Evolutionary conservation across 2,797 vertebrate species (phyloP), one percentile per base, ranked within the genome.

Genomic region (Alca torda): DNA sequence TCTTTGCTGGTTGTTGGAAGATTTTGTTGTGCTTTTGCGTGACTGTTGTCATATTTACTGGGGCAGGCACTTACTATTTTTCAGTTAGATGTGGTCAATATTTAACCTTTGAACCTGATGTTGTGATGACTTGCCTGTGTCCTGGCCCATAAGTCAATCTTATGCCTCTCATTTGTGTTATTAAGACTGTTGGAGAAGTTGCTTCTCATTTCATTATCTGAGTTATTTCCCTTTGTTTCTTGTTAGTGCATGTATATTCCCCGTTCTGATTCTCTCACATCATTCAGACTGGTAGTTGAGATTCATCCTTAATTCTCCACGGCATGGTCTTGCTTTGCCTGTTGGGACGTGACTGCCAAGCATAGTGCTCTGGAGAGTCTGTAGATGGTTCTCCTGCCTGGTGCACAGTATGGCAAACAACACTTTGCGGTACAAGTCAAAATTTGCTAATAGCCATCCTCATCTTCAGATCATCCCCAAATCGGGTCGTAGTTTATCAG

Each of bases 11-110:
- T 37, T 70, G 3, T 16, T 65, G 7, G 12, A 59, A 64, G 28
- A 84, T 39, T 85, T 70, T 77, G 3, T 25, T 78, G 16, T 75
- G 7, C 0, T 59, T 81, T 89, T 63, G 2, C 57, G 21, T 65
- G 30, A 31, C 8, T 65, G 23, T 24, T 59, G 10, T 2, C 10
- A 37, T 37, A 43, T 65, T 89, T 82, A 50, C 4, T 31, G 5
- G 4, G 10, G 6, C 13, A 63, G 73, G 2, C 1, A 28, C 2
- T 43, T 54, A 9, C 0, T 43, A 13, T 31, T 78, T 78, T 84
- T 67, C 10, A 12, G 14, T 46, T 41, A 24, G 8, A 28, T 43
- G 53, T 61, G 12, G 26, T 35, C 39, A 56, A 15, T 43, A 80
- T 35, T 77, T 30, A n/a, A 35, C 33, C 14, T 84, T 84, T 79